Conservation (phyloP, 2,888 invertebrate species). For the Invenusta paracnida region DNA sequence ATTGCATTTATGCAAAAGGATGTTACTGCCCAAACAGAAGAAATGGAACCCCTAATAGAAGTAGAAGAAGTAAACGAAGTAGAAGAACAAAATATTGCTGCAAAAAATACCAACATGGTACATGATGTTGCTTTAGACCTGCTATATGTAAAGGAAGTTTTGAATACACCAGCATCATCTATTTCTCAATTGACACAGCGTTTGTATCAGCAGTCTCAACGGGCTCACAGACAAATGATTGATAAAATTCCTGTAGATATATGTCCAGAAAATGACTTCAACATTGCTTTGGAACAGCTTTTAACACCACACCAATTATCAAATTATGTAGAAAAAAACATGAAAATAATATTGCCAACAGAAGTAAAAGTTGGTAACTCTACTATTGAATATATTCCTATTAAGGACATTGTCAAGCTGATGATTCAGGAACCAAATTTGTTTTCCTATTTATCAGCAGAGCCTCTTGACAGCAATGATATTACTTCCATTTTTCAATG, state of each 20-base stretch:
- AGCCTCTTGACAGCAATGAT: not conserved
- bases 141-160: not conserved
- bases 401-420: not conserved
- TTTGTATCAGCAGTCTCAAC: too few relatives aligned
- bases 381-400: not conserved
- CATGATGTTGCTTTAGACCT: not conserved
- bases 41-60: too few relatives aligned
- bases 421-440: not conserved
- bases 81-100: too few relatives aligned
- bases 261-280: not conserved
- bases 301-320: not conserved
- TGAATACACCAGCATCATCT: not conserved
- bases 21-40: too few relatives aligned
- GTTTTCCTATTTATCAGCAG: not conserved
- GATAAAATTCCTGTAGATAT: too few relatives aligned
- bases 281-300: not conserved
- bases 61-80: too few relatives aligned
- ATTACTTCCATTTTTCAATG: not conserved
- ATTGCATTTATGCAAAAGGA: too few relatives aligned
- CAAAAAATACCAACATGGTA: too few relatives aligned
- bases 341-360: not conserved
- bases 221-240: too few relatives aligned
- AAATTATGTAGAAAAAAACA: not conserved
- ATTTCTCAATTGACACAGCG: too few relatives aligned
- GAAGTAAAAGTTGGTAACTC: not conserved